Evolutionary conservation across 2,888 invertebrate species (phyloP), one percentile per base, ranked within the genome.

Genomic region (Epinotia bilunana): DNA sequence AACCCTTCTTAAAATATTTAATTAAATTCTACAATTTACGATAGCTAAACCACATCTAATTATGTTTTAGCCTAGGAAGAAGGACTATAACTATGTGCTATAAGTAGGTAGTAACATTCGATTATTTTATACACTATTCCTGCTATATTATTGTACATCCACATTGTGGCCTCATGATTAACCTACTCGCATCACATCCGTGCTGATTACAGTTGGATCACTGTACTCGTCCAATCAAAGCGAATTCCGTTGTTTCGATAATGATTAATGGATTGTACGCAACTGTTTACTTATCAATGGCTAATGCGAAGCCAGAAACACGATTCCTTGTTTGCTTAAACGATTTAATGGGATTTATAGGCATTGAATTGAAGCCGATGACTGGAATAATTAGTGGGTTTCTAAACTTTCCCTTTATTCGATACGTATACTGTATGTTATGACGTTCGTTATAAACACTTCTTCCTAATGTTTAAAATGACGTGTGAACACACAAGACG

Each of bases 221-320:
- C 28, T 65, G 33, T 55, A 71, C 70, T 73, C n/a, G 61, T 67
- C 43, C 61, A 73, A 70, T 71, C 65, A 57, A 71, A 71, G 53
- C 57, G 49, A 49, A 73, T 61, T 65, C 77, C 75, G 79, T 78
- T 82, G 61, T 75, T 75, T 71, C 76, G 80, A 82, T 76, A 79
- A 80, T 83, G 81, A 84, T 83, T 80, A 82, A 83, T 83, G 78
- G 74, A 61, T 77, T 77, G 79, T 77, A 77, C 73, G 70, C 72
- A 80, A 77, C 64, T 53, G 23, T 71, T 64, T 60, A 71, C 39
- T 74, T 55, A 69, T 73, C 57, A 71, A 70, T 58, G 64, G 49
- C 13, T 49, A 63, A 20, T 75, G 77, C 77, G 74, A 76, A 77
- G 33, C 9, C 53, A 62, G 77, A 77, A 78, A 80, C 77, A 76